These are phyloP conservation scores for Gonioctena quinquepunctata DNA, from an alignment of 1,140 invertebrate genomes.

Conservation along the genomic window DNA sequence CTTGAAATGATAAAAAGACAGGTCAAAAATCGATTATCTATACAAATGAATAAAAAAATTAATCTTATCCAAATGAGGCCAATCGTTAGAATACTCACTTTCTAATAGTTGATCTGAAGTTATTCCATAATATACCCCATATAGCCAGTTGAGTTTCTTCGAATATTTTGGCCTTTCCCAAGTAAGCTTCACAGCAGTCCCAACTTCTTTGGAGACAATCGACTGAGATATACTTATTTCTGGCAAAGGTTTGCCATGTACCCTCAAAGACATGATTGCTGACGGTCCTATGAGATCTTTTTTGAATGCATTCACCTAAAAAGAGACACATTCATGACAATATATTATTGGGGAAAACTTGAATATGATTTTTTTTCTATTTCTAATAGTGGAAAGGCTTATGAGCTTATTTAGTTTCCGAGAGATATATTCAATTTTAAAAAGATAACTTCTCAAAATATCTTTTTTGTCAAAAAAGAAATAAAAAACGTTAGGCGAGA, in stretches of 20 bases:
- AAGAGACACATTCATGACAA: no score
- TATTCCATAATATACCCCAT: constrained; percentile 68
- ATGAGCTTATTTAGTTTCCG: no score
- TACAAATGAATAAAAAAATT: not conserved
- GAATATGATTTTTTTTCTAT: no score
- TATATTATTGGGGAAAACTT: no score
- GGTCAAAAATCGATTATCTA: not conserved
- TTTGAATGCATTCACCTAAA: constrained; percentile 64
- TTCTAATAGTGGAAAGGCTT: no score
- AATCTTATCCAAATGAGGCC: no score
- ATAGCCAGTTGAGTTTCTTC: constrained; percentile 62
- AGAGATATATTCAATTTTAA: no score
- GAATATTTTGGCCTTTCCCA: constrained; percentile 66
- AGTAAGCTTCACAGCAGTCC: constrained; percentile 66
- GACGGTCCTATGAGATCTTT: constrained; percentile 64
- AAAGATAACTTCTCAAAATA: no score
- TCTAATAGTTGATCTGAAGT: constrained; percentile 58
- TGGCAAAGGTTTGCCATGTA: constrained; percentile 62
- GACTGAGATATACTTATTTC: constrained; percentile 58
- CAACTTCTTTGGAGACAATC: constrained; percentile 60
- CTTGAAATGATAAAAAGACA: not conserved
- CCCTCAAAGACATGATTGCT: constrained; percentile 58
- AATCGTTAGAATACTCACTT: constrained; percentile 51
- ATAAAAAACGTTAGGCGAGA: no score
- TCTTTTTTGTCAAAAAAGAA: no score